A percentile compares a stretch with the other conserved stretches of the same genome.
Evolutionary conservation across 2,888 invertebrate genomes (phyloP).

Genomic region (Belgica antarctica): DNA sequence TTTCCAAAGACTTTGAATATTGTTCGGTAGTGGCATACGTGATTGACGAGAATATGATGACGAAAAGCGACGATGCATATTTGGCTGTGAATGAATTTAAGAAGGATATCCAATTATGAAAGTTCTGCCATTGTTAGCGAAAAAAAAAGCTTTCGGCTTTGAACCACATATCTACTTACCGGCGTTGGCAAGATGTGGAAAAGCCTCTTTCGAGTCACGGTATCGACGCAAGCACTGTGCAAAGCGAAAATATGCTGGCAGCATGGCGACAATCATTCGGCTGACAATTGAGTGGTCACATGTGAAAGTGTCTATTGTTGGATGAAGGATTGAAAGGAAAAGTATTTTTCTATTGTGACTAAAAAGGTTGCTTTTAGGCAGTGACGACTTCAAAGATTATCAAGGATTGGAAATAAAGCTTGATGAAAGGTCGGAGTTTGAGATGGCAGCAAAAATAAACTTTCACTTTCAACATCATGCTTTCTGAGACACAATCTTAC

Average conservation of each 20-base stretch:
- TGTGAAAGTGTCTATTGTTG: neutral
- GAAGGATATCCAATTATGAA: conserved; percentile 50
- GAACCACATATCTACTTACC: conserved; percentile 56
- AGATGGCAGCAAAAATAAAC: too few relatives aligned
- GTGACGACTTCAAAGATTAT: too few relatives aligned
- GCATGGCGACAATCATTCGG: conserved; percentile 68
- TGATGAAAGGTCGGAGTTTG: too few relatives aligned
- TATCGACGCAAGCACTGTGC: conserved; percentile 81
- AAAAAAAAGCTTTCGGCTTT: conserved; percentile 59
- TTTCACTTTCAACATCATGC: too few relatives aligned
- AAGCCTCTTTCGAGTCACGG: conserved; percentile 72
- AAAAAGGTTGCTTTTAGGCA: too few relatives aligned
- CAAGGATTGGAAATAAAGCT: too few relatives aligned
- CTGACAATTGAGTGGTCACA: conserved; percentile 55
- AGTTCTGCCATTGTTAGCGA: conserved; percentile 56
- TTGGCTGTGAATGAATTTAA: conserved; percentile 58
- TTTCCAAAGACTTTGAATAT: conserved; percentile 54
- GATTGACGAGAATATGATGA: conserved; percentile 69
- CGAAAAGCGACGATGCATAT: conserved; percentile 86
- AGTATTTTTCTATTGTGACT: too few relatives aligned
- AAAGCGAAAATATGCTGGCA: conserved; percentile 84
- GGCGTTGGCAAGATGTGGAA: conserved; percentile 82
- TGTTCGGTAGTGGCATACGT: conserved; percentile 46
- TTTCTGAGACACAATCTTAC: too few relatives aligned
- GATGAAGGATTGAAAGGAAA: too few relatives aligned